Evolutionary conservation across 2,888 invertebrate species (phyloP), one percentile per base, ranked within the genome.

Genomic region (Helleia helle): DNA sequence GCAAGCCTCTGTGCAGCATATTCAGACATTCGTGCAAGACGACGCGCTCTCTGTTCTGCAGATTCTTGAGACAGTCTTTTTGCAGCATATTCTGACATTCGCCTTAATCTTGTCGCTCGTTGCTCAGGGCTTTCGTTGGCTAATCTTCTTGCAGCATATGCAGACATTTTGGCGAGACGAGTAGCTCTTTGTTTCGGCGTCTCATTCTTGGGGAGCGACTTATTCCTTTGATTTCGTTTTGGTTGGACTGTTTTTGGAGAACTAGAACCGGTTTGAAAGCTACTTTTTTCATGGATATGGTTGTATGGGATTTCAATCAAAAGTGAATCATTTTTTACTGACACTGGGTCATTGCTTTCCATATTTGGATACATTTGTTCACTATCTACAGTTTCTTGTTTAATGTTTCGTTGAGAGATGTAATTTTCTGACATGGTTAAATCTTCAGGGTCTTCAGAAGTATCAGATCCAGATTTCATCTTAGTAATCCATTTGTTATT

Each of bases 31-130:
- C 81, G 65, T 4, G 76, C 67, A 12, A 84, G 58, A 0, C 84
- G 68, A 38, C 55, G 62, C 2, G 76, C 71, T 50, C 83, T 58
- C 47, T 84, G 80, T 34, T 79, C 77, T 12, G 61, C 59, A 0
- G 75, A 71, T 53, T 85, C 84, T 34, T 61, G 58, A 0, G 81
- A 64, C 15, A 84, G 44, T 30, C 83, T 58, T 42, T 64, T 72
- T 0, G 84, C 80, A 6, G 84, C 74, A 52, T 84, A 84, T 41
- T 76, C 75, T 0, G 84, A 84, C 84, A 85, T 85, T 12, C 81
- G 70, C 44, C 63, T 70, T 0, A 85, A 62, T 18, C 84, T 62
- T 6, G 46, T 11, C 1, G 75, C 68, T 1, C 84, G 68, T 52
- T 80, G 77, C 9, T 72, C 76, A 1, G 79, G 71, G 9, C 71